phyloP scores from a whole-genome alignment of 2,113 vertebrate genomes.

The Fregata magnificens region DNA sequence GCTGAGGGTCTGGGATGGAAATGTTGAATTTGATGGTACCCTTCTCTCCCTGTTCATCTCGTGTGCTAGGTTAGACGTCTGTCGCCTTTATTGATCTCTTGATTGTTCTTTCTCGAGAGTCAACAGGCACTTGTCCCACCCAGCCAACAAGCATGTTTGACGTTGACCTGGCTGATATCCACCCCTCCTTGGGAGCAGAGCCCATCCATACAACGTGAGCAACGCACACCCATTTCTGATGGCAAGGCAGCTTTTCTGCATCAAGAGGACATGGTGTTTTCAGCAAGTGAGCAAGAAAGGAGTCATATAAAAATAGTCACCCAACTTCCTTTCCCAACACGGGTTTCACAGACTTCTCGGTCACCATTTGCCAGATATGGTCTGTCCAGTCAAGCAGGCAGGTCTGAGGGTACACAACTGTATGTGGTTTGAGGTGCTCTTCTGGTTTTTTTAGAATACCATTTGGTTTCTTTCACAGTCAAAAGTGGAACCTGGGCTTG shows the following conservation, averaged over 20 bases:
- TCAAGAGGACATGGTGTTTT: background rate
- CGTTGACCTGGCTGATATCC: background rate
- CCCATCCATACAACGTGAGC: accelerated
- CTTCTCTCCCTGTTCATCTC: background rate
- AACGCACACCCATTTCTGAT: accelerated
- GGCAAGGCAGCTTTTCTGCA: background rate
- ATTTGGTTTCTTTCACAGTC: background rate
- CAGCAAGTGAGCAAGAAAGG: background rate
- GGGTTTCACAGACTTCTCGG: background rate
- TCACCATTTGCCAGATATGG: background rate
- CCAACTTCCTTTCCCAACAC: background rate
- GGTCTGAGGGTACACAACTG: background rate
- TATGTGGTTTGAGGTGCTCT: background rate
- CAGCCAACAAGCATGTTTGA: background rate
- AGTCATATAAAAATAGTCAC: background rate
- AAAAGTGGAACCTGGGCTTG: background rate
- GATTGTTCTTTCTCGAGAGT: background rate
- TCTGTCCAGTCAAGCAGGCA: background rate
- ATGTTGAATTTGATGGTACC: background rate
- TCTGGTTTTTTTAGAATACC: background rate
- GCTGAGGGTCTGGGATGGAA: background rate
- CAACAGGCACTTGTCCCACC: background rate
- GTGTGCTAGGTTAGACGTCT: background rate
- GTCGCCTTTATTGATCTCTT: background rate
- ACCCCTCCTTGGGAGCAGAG: background rate